These are phyloP conservation scores for Hyperoplus lanceolatus DNA, from an alignment of 2,797 vertebrate genomes.

Conservation along the genomic window DNA sequence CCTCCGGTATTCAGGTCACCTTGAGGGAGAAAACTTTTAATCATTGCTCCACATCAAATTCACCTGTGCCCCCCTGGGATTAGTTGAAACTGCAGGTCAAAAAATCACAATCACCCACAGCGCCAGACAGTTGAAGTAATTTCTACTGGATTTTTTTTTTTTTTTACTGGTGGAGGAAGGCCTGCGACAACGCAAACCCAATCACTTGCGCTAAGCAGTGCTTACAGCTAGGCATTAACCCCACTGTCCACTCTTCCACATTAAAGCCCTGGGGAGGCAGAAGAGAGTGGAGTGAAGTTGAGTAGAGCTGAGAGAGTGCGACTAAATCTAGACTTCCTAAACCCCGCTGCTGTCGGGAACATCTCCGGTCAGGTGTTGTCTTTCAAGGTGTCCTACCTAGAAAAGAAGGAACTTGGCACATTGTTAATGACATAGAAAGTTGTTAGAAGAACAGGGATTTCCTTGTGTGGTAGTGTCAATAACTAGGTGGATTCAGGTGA, in stretches of 20 bases:
- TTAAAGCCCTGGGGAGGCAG: constrained; percentile 76
- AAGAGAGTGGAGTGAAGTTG: constrained; percentile 63
- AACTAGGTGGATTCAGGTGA: background rate
- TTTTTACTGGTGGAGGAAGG: constrained; percentile 75
- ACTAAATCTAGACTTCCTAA: constrained; percentile 79
- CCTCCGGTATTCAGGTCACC: constrained; percentile 79
- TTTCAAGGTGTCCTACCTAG: constrained; percentile 75
- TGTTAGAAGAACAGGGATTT: constrained; percentile 2
- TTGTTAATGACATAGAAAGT: constrained; percentile 7
- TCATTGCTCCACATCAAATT: constrained; percentile 82
- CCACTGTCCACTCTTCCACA: constrained; percentile 77
- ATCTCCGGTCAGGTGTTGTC: constrained; percentile 55
- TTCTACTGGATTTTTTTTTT: constrained; percentile 78
- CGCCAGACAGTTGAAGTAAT: constrained; percentile 80
- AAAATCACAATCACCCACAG: constrained; percentile 70
- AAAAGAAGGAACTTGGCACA: constrained; percentile 12
- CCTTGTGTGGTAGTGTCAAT: background rate
- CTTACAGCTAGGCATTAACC: constrained; percentile 86
- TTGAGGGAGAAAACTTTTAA: constrained; percentile 85
- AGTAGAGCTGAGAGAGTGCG: constrained; percentile 66
- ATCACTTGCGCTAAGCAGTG: constrained; percentile 81
- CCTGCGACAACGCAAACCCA: constrained; percentile 79
- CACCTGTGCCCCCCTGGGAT: constrained; percentile 73
- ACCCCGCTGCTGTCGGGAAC: constrained; percentile 59
- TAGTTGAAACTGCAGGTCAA: constrained; percentile 62